Evolutionary conservation across 2,888 invertebrate genomes (phyloP), one percentile per base, ranked within the genome.

Genomic region (Drosophila infuscata): DNA sequence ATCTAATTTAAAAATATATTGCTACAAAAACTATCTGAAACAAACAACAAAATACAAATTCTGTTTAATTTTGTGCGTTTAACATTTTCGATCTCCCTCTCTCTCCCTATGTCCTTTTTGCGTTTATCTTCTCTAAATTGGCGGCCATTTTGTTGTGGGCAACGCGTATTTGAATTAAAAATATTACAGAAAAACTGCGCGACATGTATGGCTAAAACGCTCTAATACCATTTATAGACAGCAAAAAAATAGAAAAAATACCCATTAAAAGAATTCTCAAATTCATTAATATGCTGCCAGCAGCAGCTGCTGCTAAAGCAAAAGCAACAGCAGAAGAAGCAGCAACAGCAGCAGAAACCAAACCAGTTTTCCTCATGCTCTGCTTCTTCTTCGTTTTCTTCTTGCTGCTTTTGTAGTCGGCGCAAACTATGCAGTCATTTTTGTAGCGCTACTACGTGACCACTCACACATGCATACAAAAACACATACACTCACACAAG

Each of bases 401-500:
- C 20, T 49, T 53, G 38, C 52, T 49, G 41, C 30, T 56, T 61
- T 56, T 74, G 69, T 79, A 70, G 82, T 63, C 74, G 64, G 65
- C 76, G 57, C 46, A 46, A 79, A 74, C 79, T 81, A 82, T 82
- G 80, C 71, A 83, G 82, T 81, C 80, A 74, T 82, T 77, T 79
- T 80, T 87, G 87, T 83, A 77, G 76, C 82, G 65, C 70, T 79
- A 70, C 84, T 85, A 85, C 85, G 85, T 85, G 89, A 85, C 89
- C 76, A 83, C 82, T 84, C 82, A 83, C 66, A 38, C 38, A 20
- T 0, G 2, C 46, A 20, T 20, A 74, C 25, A 65, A 52, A 68
- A 25, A 17, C 30, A 66, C 38, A 65, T 36, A 67, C 57, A 63
- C 29, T 61, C 58, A 59, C 49, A 65, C 46, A n/a, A 59, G 74